Base-by-base conservation (phyloP, 2,797 vertebrate species). In the Nothura maculosa region DNA sequence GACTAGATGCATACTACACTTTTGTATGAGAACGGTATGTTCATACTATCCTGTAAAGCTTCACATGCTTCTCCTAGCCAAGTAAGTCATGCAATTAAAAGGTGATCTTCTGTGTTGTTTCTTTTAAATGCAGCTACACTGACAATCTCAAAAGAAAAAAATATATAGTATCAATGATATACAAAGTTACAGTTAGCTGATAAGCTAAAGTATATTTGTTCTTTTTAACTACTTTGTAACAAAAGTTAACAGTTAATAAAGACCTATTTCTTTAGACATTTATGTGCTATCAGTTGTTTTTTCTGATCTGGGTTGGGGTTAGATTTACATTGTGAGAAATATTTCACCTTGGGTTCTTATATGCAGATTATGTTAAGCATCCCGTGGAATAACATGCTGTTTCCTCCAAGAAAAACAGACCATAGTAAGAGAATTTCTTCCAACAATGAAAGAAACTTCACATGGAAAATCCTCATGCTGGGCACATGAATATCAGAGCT, bases 201-300 rank as follows among this genome's bases (percentile, higher is more conserved):
- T 83, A 91, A 93, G 62, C 90, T 87, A 85, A 90, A 86, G 68
- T 94, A 72, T 94, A 89, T 90, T 94, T 93, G 78, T 94, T 86
- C 47, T 97, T 92, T 96, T 96, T 93, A 97, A 97, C 76, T 94
- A 80, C 93, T 95, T 97, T 95, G 78, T 97, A 97, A 96, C 91
- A 95, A 96, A 96, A 91, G 79, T 57, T 93, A 94, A 90, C 95
- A 80, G 75, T 81, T 95, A 97, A 96, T 97, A 97, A 96, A 96
- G 88, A 95, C 89, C 87, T 97, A 94, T 97, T 96, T 97, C 96
- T 96, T 95, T 97, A 97, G 96, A 96, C 96, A 96, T 87, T 83
- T 91, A 93, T 34, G 66, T 84, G 77, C 88, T 94, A 43, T 87
- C 85, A 74, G 80, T 42, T 83, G 94, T 50, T 57, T 93, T 94